phyloP scores from a whole-genome alignment of 2,888 invertebrate genomes.

The Amphipyra berbera region DNA sequence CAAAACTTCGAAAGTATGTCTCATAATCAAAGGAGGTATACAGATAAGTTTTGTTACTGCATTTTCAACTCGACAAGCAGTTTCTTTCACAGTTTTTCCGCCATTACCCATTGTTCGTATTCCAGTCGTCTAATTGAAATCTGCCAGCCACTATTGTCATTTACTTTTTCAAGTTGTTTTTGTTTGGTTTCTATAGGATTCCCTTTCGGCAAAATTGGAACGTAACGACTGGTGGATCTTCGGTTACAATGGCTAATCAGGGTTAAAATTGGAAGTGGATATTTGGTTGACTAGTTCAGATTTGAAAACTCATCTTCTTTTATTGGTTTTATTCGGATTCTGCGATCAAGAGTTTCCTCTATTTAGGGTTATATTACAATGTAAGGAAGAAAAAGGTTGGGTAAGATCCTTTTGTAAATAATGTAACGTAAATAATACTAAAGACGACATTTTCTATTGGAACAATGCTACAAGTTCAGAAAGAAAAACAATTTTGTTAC shows the following conservation, averaged over 20 bases:
- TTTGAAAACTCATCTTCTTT: slow-evolving; percentile 39
- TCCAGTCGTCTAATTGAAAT: slow-evolving; percentile 51
- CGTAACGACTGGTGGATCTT: slow-evolving; percentile 31
- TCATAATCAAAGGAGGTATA: slow-evolving; percentile 1
- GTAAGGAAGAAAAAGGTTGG: background rate
- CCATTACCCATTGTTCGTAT: slow-evolving; percentile 34
- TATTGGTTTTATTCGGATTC: slow-evolving; percentile 25
- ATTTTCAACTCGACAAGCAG: slow-evolving; percentile 29
- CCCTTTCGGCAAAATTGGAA: slow-evolving; percentile 41
- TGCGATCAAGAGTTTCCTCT: slow-evolving; percentile 13
- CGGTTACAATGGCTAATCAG: slow-evolving; percentile 40
- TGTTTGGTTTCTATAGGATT: slow-evolving; percentile 35
- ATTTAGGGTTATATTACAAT: slow-evolving; percentile 6
- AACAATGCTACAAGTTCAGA: background rate
- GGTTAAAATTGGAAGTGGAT: slow-evolving; percentile 37
- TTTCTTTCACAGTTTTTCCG: slow-evolving; percentile 10
- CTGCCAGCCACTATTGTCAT: slow-evolving; percentile 44
- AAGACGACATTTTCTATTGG: background rate
- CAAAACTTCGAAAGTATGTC: slow-evolving; percentile 34
- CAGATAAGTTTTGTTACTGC: slow-evolving; percentile 14
- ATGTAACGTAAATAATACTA: background rate
- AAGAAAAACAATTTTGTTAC: background rate
- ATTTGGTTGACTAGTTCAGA: slow-evolving; percentile 30
- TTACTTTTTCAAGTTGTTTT: slow-evolving; percentile 36
- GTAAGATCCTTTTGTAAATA: background rate